Evolutionary conservation across 1,140 invertebrate genomes (phyloP).

Genomic region (Lutraria rhynchaena): DNA sequence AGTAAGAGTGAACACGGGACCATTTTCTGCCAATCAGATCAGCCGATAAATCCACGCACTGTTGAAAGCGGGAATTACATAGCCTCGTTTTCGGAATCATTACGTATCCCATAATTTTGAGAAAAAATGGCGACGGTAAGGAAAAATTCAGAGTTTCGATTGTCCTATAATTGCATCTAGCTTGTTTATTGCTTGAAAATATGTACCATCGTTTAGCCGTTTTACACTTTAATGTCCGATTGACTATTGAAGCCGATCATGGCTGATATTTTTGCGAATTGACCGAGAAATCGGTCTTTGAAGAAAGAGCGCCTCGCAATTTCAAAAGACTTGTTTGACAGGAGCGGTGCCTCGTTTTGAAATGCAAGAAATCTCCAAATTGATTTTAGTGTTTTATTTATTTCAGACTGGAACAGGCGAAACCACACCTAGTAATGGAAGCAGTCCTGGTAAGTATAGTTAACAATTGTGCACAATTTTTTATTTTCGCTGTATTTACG

Average conservation of each 20-base stretch:
- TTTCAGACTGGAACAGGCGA: conserved; percentile 80
- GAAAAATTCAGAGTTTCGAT: conserved; percentile 54
- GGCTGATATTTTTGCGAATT: conserved; percentile 1
- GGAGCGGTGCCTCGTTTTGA: conserved; percentile 38
- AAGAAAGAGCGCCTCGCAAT: conserved; percentile 50
- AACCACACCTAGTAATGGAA: conserved; percentile 66
- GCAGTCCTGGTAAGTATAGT: conserved; percentile 80
- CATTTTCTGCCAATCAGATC: conserved; percentile 35
- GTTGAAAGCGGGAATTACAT: conserved; percentile 29
- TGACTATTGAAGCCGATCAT: conserved; percentile 9
- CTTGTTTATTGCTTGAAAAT: not conserved
- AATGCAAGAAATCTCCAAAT: conserved; percentile 1
- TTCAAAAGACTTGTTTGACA: conserved; percentile 38
- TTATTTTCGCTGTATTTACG: too few relatives aligned
- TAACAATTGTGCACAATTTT: not conserved
- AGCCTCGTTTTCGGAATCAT: conserved; percentile 76
- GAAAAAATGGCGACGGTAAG: conserved; percentile 80
- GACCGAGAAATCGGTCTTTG: conserved; percentile 6
- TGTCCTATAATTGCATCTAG: not conserved
- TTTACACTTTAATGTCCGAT: conserved; percentile 20
- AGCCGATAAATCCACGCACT: conserved; percentile 48
- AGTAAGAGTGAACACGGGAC: too few relatives aligned
- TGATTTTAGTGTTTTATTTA: conserved; percentile 49
- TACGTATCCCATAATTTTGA: conserved; percentile 74
- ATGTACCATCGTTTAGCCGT: conserved; percentile 28